These are phyloP conservation scores for Cryptus viduatorius DNA, from an alignment of 2,888 invertebrate genomes.

Conservation along the genomic window DNA sequence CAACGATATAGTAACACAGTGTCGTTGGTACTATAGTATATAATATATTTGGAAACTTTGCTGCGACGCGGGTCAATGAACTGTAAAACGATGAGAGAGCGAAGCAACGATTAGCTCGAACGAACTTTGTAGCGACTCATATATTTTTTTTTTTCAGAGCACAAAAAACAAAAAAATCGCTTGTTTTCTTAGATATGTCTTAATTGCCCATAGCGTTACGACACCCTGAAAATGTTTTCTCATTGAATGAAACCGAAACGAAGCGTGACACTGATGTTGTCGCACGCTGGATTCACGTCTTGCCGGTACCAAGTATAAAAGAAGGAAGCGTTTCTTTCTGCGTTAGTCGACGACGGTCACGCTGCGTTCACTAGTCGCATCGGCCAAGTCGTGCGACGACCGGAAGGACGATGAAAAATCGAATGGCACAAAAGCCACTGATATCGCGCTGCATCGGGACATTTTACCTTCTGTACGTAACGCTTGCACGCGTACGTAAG, in stretches of 20 bases:
- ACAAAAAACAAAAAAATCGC: neutral
- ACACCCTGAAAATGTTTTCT: slow-evolving; percentile 47
- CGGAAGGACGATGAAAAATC: slow-evolving; percentile 41
- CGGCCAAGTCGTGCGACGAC: slow-evolving; percentile 8
- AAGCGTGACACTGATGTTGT: slow-evolving; percentile 33
- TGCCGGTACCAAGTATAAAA: neutral
- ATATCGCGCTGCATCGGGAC: slow-evolving; percentile 44
- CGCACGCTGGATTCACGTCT: slow-evolving; percentile 30
- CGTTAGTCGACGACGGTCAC: neutral
- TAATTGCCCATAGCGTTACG: neutral
- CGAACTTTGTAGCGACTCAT: slow-evolving; percentile 27
- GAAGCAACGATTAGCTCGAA: slow-evolving; percentile 35
- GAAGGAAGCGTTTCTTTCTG: slow-evolving; percentile 16
- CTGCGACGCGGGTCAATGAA: slow-evolving; percentile 55
- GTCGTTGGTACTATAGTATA: slow-evolving; percentile 33
- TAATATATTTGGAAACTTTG: slow-evolving; percentile 69
- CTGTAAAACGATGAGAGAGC: slow-evolving; percentile 44
- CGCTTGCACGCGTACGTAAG: slow-evolving; percentile 37
- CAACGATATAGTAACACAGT: slow-evolving; percentile 32
- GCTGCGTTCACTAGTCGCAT: slow-evolving; percentile 21
- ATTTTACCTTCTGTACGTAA: slow-evolving; percentile 25
- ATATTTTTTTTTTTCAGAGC: slow-evolving; percentile 11
- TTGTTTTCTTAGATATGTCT: slow-evolving; percentile 23
- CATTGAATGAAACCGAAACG: slow-evolving; percentile 33
- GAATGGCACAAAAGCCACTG: slow-evolving; percentile 22